Evolutionary conservation across 1,140 invertebrate species (phyloP).

Genomic region (Dendroctonus ponderosae): DNA sequence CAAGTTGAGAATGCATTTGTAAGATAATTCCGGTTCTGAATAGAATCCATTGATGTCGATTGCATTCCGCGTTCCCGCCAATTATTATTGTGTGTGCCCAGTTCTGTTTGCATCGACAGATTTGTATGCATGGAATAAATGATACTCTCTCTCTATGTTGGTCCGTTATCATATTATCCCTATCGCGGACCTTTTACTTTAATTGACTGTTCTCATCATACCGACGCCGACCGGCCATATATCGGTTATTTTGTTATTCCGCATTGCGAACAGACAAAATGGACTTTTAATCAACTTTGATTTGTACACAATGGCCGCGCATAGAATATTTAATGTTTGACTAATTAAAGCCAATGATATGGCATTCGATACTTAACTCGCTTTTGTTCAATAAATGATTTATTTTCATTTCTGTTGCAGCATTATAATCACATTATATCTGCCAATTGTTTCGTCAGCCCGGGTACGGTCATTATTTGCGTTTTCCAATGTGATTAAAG

Average conservation of each 20-base stretch:
- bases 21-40: no score
- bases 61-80: slow-evolving; percentile 39
- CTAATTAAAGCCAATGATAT: slow-evolving; percentile 26
- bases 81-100: slow-evolving; percentile 43
- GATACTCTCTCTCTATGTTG: slow-evolving; percentile 37
- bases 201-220: slow-evolving; percentile 42
- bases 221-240: slow-evolving; percentile 1
- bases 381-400: slow-evolving; percentile 14
- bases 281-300: slow-evolving; percentile 34
- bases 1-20: no score
- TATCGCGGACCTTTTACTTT: slow-evolving; percentile 41
- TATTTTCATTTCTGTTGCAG: slow-evolving; percentile 3
- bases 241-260: slow-evolving; percentile 29
- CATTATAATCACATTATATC: slow-evolving; percentile 7
- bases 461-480: no score
- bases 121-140: slow-evolving; percentile 50
- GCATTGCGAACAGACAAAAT: slow-evolving; percentile 25
- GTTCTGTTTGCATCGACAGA: slow-evolving; percentile 44
- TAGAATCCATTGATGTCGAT: slow-evolving; percentile 40
- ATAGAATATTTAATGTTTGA: slow-evolving; percentile 29
- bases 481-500: no score
- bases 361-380: slow-evolving; percentile 18
- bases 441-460: no score
- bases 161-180: slow-evolving; percentile 41
- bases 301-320: slow-evolving; percentile 27